A percentile compares a stretch with the other conserved stretches of the same genome.
phyloP scores from a whole-genome alignment of 2,113 vertebrate species.

The Cacatua alba region DNA sequence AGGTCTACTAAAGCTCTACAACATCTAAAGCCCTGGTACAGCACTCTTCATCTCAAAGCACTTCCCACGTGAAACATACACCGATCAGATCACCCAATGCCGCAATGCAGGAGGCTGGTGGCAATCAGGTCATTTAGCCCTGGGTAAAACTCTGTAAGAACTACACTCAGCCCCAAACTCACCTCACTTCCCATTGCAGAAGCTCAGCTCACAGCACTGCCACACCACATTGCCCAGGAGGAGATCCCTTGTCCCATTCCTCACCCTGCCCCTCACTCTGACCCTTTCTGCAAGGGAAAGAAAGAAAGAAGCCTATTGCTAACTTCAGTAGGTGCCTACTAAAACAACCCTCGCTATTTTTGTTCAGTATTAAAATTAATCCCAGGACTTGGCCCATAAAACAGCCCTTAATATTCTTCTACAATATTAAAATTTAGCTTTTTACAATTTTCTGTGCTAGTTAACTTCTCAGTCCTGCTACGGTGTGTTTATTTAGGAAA shows the following conservation, averaged over 20 bases:
- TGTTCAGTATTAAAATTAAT: background rate
- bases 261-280: background rate
- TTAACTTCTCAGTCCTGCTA: background rate
- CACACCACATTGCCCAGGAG: background rate
- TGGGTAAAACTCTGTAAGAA: rapidly evolving
- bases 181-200: rapidly evolving
- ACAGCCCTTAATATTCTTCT: background rate
- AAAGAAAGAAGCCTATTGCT: background rate
- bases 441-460: background rate
- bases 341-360: background rate
- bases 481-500: background rate
- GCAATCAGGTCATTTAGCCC: background rate
- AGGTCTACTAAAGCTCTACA: too few species aligned
- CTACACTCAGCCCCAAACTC: background rate
- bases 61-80: background rate
- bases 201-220: background rate
- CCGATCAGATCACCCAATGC: rapidly evolving
- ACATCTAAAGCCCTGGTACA: background rate
- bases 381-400: background rate
- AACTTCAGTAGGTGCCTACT: background rate
- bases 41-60: background rate
- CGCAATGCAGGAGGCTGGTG: rapidly evolving
- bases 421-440: background rate
- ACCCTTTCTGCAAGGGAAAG: background rate
- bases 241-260: background rate